phyloP scores from a whole-genome alignment of 2,113 vertebrate species.

The Eupsittula cactorum region DNA sequence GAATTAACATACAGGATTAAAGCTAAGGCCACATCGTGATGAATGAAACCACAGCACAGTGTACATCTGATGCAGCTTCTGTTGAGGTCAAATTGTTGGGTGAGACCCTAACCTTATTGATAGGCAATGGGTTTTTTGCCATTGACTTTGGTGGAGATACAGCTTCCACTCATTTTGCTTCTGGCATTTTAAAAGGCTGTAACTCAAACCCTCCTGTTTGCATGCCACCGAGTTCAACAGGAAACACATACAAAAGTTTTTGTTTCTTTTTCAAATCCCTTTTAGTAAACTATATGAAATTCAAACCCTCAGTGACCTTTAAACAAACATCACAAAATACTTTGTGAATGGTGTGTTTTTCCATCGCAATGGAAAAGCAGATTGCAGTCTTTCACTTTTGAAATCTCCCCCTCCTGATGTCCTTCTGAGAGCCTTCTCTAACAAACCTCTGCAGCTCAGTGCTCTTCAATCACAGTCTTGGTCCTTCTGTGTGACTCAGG shows the following conservation, averaged over 20 bases:
- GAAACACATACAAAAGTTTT: conserved; percentile 50
- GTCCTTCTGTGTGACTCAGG: background rate
- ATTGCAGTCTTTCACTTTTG: background rate
- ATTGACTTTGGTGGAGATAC: background rate
- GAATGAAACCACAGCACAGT: background rate
- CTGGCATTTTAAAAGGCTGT: conserved; percentile 44
- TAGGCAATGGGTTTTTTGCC: background rate
- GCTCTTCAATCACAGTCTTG: fast-evolving
- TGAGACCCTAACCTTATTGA: background rate
- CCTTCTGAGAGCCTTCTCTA: background rate
- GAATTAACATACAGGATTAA: background rate
- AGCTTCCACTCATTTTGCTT: background rate
- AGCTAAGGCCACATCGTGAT: background rate
- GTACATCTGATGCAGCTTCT: background rate
- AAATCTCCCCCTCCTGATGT: background rate
- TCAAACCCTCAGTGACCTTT: conserved; percentile 62
- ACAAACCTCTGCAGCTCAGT: background rate
- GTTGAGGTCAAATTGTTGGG: background rate
- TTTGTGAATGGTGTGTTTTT: background rate
- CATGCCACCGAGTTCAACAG: conserved; percentile 38
- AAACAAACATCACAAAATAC: conserved; percentile 33
- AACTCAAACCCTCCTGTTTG: conserved; percentile 46
- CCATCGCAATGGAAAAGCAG: background rate
- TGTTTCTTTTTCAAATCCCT: conserved; percentile 52
- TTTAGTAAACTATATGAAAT: conserved; percentile 41